A percentile compares a stretch with the other conserved stretches of the same genome.
phyloP scores from a whole-genome alignment of 2,888 invertebrate genomes.

The Drosophila suboccidentalis region DNA sequence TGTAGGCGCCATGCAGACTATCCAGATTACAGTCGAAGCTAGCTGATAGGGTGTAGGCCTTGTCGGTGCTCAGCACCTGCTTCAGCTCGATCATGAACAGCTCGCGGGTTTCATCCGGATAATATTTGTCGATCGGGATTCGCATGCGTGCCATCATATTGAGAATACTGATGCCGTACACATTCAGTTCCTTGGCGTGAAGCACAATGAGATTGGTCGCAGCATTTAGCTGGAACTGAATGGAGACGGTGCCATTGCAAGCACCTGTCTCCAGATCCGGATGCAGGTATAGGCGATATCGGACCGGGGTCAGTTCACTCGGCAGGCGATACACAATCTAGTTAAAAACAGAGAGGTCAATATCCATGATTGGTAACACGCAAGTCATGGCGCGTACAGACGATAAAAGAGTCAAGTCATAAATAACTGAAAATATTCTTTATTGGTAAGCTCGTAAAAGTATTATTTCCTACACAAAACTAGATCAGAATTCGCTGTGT shows the following conservation, averaged over 20 bases:
- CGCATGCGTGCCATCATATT: conserved; percentile 82
- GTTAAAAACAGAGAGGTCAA: conserved; percentile 47
- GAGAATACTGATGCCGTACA: conserved; percentile 75
- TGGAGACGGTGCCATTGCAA: conserved; percentile 77
- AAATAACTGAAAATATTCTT: conserved; percentile 13
- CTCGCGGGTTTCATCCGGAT: conserved; percentile 83
- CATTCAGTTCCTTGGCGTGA: conserved; percentile 75
- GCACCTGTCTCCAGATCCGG: conserved; percentile 70
- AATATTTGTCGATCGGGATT: conserved; percentile 70
- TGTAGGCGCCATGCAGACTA: conserved; percentile 90
- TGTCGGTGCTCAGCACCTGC: conserved; percentile 79
- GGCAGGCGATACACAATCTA: conserved; percentile 82
- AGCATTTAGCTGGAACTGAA: conserved; percentile 72
- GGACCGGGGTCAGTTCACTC: conserved; percentile 67
- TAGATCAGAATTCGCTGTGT: conserved; percentile 7
- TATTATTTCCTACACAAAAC: not conserved
- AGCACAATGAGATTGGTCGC: conserved; percentile 80
- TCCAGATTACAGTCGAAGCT: conserved; percentile 89
- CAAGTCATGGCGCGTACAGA: conserved; percentile 3
- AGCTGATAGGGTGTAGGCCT: conserved; percentile 87
- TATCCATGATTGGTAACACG: conserved; percentile 50
- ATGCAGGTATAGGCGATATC: conserved; percentile 74
- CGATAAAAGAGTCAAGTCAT: conserved; percentile 17
- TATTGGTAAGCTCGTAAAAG: not conserved
- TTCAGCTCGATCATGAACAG: conserved; percentile 85